Evolutionary conservation across 2,888 invertebrate species (phyloP), one percentile per base, ranked within the genome.

Genomic region (Vesta saturnalis): DNA sequence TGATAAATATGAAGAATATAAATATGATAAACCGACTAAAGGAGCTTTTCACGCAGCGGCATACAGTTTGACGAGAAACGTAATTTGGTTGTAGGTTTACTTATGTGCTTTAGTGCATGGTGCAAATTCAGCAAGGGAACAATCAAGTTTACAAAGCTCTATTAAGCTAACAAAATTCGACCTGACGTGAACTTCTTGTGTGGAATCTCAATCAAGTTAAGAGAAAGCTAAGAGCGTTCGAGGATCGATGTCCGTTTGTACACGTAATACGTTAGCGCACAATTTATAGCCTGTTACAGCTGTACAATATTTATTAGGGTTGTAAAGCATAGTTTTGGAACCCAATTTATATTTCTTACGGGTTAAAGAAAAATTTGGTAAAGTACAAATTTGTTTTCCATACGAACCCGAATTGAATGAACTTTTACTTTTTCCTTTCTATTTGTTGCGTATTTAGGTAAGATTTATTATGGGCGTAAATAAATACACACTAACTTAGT

Each of bases 111-210:
- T 49, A 21, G 16, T 18, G 22, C 35, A 55, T 55, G 16, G 55
- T 64, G 68, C 64, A 52, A 56, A 64, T 57, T 64, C 64, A 64
- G 64, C 68, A 64, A 19, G 60, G 60, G 60, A 69, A 69, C 68
- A 69, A 69, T 69, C 68, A 64, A 64, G 68, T 61, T 64, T 60
- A 61, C 64, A 69, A 64, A 69, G 68, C 68, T 69, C 43, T 69
- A 60, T 63, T 68, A 68, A 68, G 68, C 68, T 64, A 67, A 68
- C 64, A 68, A 64, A 67, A 68, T 68, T 68, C 68, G 23, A 64
- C 63, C 64, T 64, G 68, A 64, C 64, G 63, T 56, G 64, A 56
- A 57, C 19, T 69, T 60, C 68, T 69, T 61, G 68, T 56, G 8
- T 56, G 57, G 64, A 69, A 69, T 69, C 60, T 52, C 68, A 69